These are phyloP conservation scores for Drosophila basisetae DNA, from an alignment of 2,888 invertebrate species.

Conservation along the genomic window DNA sequence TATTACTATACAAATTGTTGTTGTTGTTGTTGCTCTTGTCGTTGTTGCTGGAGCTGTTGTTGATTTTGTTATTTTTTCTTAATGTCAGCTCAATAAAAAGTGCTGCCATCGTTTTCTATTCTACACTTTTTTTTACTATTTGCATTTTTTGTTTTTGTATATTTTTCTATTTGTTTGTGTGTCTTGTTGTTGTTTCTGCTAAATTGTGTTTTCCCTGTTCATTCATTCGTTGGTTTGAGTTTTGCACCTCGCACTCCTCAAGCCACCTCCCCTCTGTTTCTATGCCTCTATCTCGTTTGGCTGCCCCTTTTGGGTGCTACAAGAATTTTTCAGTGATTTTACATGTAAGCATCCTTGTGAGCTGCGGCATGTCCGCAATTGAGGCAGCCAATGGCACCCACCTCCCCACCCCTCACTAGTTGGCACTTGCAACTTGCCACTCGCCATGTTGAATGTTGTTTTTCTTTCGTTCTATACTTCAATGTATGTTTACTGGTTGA, in stretches of 20 bases:
- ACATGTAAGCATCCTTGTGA: conserved; percentile 83
- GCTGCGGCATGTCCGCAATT: conserved; percentile 83
- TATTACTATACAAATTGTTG: conserved; percentile 56
- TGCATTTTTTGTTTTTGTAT: conserved; percentile 30
- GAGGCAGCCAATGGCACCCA: conserved; percentile 61
- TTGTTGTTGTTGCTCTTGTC: conserved; percentile 34
- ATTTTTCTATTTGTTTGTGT: conserved; percentile 66
- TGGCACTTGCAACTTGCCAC: conserved; percentile 30
- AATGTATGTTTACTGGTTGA: conserved; percentile 21
- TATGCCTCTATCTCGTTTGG: background rate
- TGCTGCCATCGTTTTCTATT: conserved; percentile 55
- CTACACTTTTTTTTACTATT: conserved; percentile 18
- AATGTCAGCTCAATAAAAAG: conserved; percentile 81
- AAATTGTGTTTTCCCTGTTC: conserved; percentile 83
- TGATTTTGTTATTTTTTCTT: conserved; percentile 81
- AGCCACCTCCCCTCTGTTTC: background rate
- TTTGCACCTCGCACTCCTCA: conserved; percentile 22
- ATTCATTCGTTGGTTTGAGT: conserved; percentile 73
- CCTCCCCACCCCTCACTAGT: conserved; percentile 3
- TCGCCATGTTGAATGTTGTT: conserved; percentile 38
- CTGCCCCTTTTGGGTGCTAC: conserved; percentile 32
- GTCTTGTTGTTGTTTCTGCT: conserved; percentile 67
- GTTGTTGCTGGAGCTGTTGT: conserved; percentile 55
- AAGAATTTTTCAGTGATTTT: conserved; percentile 81
- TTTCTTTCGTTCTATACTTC: conserved; percentile 24